Percentiles rank a stretch among this genome's conserved stretches.
These are phyloP conservation scores for Orthosia cruda DNA, from an alignment of 2,888 invertebrate genomes.

Conservation along the genomic window DNA sequence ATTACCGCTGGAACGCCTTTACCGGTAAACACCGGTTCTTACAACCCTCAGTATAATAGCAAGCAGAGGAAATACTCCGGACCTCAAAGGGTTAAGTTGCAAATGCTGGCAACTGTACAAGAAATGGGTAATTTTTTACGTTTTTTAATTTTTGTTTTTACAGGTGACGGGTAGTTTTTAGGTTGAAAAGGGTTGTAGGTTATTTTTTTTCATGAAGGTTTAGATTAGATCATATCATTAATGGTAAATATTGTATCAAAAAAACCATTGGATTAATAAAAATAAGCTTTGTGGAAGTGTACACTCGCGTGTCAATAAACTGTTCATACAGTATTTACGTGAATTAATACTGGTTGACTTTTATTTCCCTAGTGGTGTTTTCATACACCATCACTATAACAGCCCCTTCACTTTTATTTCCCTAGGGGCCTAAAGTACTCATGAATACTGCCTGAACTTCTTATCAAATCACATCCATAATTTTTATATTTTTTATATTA, in stretches of 20 bases:
- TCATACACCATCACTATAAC: too few relatives aligned
- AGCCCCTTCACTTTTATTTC: too few relatives aligned
- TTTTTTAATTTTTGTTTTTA: slow-evolving; percentile 52
- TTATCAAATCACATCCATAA: too few relatives aligned
- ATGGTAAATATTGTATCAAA: too few relatives aligned
- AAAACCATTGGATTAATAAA: too few relatives aligned
- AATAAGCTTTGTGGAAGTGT: not conserved
- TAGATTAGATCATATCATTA: too few relatives aligned
- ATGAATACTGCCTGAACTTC: too few relatives aligned
- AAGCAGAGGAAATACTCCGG: slow-evolving; percentile 92
- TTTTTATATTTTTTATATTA: too few relatives aligned
- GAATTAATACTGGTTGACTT: not conserved
- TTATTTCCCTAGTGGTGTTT: too few relatives aligned
- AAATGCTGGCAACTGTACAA: slow-evolving; percentile 93
- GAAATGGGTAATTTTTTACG: slow-evolving; percentile 93
- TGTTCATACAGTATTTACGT: slow-evolving; percentile 21
- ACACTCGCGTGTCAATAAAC: slow-evolving; percentile 36
- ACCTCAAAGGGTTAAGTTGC: slow-evolving; percentile 88
- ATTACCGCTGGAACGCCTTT: slow-evolving; percentile 73
- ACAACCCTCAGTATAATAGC: slow-evolving; percentile 75
- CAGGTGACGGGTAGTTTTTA: slow-evolving; percentile 65
- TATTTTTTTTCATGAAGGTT: too few relatives aligned
- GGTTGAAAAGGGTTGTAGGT: not conserved
- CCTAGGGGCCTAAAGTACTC: too few relatives aligned
- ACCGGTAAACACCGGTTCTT: slow-evolving; percentile 60